These are phyloP conservation scores for Peromyscus aztecus DNA, from an alignment of 2,797 vertebrate genomes.

Conservation along the genomic window DNA sequence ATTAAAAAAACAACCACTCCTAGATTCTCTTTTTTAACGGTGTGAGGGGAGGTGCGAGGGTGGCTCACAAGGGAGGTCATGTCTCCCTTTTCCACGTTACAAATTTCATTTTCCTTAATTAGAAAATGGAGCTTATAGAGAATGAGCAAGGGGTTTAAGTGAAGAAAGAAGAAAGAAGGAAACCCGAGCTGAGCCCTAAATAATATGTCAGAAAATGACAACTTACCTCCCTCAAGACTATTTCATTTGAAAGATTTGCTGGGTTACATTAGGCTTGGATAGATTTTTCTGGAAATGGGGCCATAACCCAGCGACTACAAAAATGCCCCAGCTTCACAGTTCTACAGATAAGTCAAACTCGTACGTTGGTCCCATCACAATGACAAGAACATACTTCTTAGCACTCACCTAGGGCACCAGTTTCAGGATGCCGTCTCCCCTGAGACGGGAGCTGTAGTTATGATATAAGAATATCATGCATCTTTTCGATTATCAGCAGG, in stretches of 20 bases:
- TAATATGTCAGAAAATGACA: conserved; percentile 88
- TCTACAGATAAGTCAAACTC: conserved; percentile 80
- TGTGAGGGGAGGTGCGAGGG: conserved; percentile 74
- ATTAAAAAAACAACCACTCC: conserved; percentile 85
- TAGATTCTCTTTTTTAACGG: conserved; percentile 85
- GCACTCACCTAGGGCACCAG: conserved; percentile 79
- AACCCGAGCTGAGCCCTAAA: conserved; percentile 84
- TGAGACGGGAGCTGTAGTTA: conserved; percentile 57
- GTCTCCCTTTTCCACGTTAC: conserved; percentile 78
- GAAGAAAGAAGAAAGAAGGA: conserved; percentile 76
- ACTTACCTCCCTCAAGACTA: conserved; percentile 86
- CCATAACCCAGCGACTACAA: conserved; percentile 78
- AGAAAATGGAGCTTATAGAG: conserved; percentile 83
- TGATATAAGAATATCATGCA: conserved; percentile 35
- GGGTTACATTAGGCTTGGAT: conserved; percentile 81
- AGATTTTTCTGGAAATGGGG: conserved; percentile 83
- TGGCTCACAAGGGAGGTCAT: conserved; percentile 79
- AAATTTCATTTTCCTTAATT: conserved; percentile 88
- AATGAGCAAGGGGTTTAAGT: conserved; percentile 73
- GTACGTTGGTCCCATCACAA: conserved; percentile 69
- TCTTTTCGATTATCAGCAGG: conserved; percentile 54
- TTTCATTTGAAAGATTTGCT: conserved; percentile 87
- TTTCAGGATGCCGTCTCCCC: conserved; percentile 77
- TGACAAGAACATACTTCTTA: conserved; percentile 56
- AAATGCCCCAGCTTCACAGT: conserved; percentile 80